phyloP scores from a whole-genome alignment of 1,140 invertebrate species.

The Drosophila parvula region DNA sequence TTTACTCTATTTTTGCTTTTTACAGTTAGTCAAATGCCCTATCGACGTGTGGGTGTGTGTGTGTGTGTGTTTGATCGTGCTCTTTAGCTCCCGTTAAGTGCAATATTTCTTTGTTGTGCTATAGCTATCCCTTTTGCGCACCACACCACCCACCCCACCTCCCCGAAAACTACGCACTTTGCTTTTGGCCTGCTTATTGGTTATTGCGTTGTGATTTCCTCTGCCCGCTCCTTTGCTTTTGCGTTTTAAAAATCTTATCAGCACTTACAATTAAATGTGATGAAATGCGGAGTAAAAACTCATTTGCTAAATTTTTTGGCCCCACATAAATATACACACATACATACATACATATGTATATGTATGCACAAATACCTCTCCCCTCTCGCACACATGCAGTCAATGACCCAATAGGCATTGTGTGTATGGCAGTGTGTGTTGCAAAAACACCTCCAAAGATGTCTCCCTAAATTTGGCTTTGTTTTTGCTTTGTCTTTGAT shows the following conservation, averaged over 20 bases:
- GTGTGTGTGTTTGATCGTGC: slow-evolving; percentile 1
- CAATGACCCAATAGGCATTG: slow-evolving; percentile 47
- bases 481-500: slow-evolving; percentile 23
- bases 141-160: slow-evolving; percentile 23
- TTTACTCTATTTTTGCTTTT: slow-evolving; percentile 40
- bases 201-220: slow-evolving; percentile 64
- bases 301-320: slow-evolving; percentile 22
- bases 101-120: slow-evolving; percentile 32
- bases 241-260: slow-evolving; percentile 78
- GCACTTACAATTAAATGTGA: slow-evolving; percentile 34
- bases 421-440: slow-evolving; percentile 11
- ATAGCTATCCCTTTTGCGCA: slow-evolving; percentile 18
- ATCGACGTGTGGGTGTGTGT: neutral
- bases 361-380: slow-evolving; percentile 11
- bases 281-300: slow-evolving; percentile 31
- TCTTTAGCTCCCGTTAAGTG: slow-evolving; percentile 33
- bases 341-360: neutral
- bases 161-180: slow-evolving; percentile 72
- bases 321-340: too few relatives aligned
- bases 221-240: slow-evolving; percentile 52
- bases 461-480: slow-evolving; percentile 42
- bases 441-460: slow-evolving; percentile 36
- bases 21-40: slow-evolving; percentile 24
- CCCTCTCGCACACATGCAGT: slow-evolving; percentile 39
- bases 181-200: slow-evolving; percentile 57